Evolutionary conservation across 2,113 vertebrate genomes (phyloP).

Genomic region (Candoia aspera): DNA sequence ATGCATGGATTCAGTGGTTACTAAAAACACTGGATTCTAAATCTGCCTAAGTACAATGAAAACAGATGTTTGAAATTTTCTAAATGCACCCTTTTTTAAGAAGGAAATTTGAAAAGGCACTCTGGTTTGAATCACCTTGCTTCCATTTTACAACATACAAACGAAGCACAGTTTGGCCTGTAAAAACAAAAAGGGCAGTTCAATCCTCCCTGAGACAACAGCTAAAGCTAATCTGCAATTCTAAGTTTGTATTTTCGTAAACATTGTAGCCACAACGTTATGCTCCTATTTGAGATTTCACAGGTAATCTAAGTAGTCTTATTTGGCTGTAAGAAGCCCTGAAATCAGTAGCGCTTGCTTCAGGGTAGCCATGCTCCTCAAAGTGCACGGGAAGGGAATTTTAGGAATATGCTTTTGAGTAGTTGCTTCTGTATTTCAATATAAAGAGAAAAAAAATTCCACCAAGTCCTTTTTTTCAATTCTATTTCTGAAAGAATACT

Average conservation of each 20-base stretch:
- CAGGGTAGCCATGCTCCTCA: neutral
- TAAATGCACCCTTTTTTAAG: neutral
- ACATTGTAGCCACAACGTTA: slow-evolving; percentile 44
- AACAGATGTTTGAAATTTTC: neutral
- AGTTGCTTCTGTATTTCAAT: slow-evolving; percentile 6
- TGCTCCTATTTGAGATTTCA: neutral
- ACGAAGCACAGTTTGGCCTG: neutral
- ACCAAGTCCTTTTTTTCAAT: neutral
- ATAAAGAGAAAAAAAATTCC: neutral
- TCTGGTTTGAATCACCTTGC: neutral
- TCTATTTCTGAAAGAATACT: neutral
- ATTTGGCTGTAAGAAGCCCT: neutral
- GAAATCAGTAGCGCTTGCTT: neutral
- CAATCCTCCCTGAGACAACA: slow-evolving; percentile 28
- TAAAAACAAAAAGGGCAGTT: slow-evolving; percentile 34
- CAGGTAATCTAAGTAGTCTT: neutral
- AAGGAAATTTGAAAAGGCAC: neutral
- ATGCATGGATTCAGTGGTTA: neutral
- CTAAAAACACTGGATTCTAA: neutral
- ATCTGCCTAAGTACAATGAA: neutral
- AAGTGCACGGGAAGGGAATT: neutral
- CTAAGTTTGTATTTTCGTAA: slow-evolving; percentile 18
- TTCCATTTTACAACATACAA: neutral
- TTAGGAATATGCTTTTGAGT: neutral
- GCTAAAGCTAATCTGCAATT: slow-evolving; percentile 21